These are phyloP conservation scores for Salvelinus alpinus DNA, from an alignment of 2,113 vertebrate genomes.

Conservation along the genomic window DNA sequence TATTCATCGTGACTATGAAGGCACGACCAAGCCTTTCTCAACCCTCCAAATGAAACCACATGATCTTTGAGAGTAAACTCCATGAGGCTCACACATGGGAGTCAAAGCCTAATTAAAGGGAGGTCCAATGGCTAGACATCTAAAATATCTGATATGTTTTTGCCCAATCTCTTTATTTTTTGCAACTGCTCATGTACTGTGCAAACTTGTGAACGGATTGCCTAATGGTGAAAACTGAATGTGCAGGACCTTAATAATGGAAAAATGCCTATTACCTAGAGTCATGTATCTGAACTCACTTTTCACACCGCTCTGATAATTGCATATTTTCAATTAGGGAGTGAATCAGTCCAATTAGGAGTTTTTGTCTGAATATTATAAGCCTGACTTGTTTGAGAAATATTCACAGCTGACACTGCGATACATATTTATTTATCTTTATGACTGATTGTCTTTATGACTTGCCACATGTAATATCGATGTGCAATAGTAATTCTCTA, in stretches of 20 bases:
- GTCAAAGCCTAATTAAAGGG: background rate
- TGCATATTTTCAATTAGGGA: no score
- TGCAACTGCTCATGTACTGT: background rate
- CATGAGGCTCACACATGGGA: background rate
- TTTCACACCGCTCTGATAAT: no score
- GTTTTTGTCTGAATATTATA: no score
- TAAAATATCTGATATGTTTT: background rate
- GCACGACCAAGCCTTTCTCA: background rate
- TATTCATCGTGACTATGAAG: background rate
- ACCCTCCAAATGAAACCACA: background rate
- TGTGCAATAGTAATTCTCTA: constrained; percentile 26
- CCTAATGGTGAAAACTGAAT: background rate
- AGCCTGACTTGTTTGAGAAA: no score
- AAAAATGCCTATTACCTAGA: background rate
- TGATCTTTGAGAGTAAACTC: background rate
- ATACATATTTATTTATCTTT: no score
- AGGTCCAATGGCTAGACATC: background rate
- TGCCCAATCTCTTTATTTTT: background rate
- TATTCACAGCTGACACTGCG: no score
- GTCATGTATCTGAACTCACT: background rate
- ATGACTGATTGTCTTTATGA: no score
- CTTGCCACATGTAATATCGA: constrained; percentile 27
- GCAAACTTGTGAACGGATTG: background rate
- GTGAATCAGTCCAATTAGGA: no score
- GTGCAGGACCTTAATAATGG: background rate